These are phyloP conservation scores for Parasteatoda lunata DNA, from an alignment of 2,888 invertebrate species.

Conservation along the genomic window DNA sequence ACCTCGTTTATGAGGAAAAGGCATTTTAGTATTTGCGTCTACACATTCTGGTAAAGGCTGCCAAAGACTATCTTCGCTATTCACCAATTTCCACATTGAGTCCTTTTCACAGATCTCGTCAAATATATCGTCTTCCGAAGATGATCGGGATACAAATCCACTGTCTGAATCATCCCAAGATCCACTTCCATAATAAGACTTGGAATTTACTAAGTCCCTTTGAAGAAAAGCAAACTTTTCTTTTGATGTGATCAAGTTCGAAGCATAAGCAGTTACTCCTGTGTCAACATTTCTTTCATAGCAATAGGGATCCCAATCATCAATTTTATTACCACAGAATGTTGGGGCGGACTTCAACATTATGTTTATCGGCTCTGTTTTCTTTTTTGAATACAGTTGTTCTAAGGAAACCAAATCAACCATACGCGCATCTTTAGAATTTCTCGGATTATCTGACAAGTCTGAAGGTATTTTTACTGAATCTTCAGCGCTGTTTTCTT, in stretches of 20 bases:
- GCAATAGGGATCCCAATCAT: background rate
- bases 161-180: slow-evolving; percentile 37
- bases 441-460: background rate
- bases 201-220: background rate
- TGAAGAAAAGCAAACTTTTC: background rate
- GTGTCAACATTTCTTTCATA: background rate
- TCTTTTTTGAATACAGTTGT: background rate
- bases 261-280: background rate
- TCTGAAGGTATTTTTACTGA: background rate
- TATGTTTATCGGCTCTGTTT: background rate
- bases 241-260: background rate
- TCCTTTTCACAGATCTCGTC: background rate
- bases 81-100: slow-evolving; percentile 38
- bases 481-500: background rate
- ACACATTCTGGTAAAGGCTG: slow-evolving; percentile 30
- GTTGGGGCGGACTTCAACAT: too few species aligned
- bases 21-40: too few species aligned
- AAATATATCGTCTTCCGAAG: slow-evolving; percentile 26
- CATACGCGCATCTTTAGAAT: background rate
- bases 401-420: background rate
- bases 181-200: background rate
- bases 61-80: slow-evolving; percentile 41
- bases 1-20: slow-evolving; percentile 2
- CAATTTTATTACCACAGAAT: background rate
- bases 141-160: slow-evolving; percentile 16